Percentiles rank a stretch among this genome's conserved stretches.
These are phyloP conservation scores for Porites lutea DNA, from an alignment of 64 coral and sea anemone genomes.

Conservation along the genomic window DNA sequence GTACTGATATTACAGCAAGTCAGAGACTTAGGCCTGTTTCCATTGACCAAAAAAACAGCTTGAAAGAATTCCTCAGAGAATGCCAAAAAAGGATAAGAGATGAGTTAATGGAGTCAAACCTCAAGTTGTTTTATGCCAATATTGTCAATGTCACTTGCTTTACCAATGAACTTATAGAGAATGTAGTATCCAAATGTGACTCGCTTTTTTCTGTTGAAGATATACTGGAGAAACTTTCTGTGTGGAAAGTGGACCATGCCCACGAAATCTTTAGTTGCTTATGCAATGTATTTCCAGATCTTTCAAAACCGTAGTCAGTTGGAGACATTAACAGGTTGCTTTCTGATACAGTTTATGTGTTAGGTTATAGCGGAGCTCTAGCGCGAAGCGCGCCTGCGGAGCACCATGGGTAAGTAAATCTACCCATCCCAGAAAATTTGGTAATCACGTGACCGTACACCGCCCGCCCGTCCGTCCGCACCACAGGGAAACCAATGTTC, in stretches of 20 bases:
- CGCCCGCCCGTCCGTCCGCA: too few relatives aligned
- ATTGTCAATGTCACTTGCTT: slow-evolving; percentile 17
- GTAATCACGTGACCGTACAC: too few relatives aligned
- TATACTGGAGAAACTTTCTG: slow-evolving; percentile 24
- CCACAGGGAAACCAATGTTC: too few relatives aligned
- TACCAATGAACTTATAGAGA: slow-evolving; percentile 18
- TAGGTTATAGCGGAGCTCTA: too few relatives aligned
- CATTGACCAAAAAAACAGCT: not conserved
- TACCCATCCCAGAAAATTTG: too few relatives aligned
- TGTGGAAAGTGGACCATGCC: slow-evolving; percentile 35
- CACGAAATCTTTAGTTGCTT: slow-evolving; percentile 29
- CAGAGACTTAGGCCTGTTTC: not conserved
- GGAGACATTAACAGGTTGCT: too few relatives aligned
- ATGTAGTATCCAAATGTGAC: slow-evolving; percentile 16
- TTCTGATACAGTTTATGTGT: too few relatives aligned
- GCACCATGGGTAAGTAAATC: too few relatives aligned
- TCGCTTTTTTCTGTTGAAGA: slow-evolving; percentile 43
- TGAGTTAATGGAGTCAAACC: not conserved
- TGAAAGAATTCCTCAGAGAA: not conserved
- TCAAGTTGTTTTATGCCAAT: not conserved
- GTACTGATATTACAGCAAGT: too few relatives aligned
- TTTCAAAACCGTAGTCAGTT: not conserved
- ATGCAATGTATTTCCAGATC: slow-evolving; percentile 13
- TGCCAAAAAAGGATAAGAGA: not conserved
- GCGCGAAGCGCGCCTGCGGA: too few relatives aligned